Conservation (phyloP, 1,140 invertebrate genomes). For the Drosophila athabasca region DNA sequence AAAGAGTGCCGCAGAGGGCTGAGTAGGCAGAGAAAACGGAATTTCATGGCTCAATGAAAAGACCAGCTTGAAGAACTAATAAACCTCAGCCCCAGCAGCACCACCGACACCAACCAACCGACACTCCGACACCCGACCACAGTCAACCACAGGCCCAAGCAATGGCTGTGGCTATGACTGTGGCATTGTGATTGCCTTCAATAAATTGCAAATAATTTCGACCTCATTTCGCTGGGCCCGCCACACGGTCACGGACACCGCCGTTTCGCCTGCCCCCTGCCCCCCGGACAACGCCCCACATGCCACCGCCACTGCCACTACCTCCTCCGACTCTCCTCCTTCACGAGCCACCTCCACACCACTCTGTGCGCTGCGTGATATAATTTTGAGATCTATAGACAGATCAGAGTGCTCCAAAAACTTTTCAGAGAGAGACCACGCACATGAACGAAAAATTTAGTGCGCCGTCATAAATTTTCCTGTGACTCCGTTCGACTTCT, state of each 20-base stretch:
- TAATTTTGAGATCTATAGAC: slow-evolving; percentile 67
- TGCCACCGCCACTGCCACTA: background rate
- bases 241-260: slow-evolving; percentile 72
- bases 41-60: slow-evolving; percentile 75
- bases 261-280: slow-evolving; percentile 35
- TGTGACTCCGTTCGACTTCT: slow-evolving; percentile 60
- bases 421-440: slow-evolving; percentile 51
- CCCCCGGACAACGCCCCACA: slow-evolving; percentile 39
- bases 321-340: background rate
- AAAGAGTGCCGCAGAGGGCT: slow-evolving; percentile 1
- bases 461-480: slow-evolving; percentile 68
- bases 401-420: slow-evolving; percentile 49
- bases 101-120: slow-evolving; percentile 17
- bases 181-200: slow-evolving; percentile 78
- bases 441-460: slow-evolving; percentile 56
- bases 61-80: slow-evolving; percentile 67
- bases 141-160: slow-evolving; percentile 24
- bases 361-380: slow-evolving; percentile 64
- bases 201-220: slow-evolving; percentile 83
- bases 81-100: slow-evolving; percentile 35
- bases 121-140: slow-evolving; percentile 20
- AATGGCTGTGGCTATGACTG: background rate
- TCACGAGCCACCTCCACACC: slow-evolving; percentile 24
- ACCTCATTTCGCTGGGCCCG: slow-evolving; percentile 75
- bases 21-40: slow-evolving; percentile 42